Evolutionary conservation across 2,113 vertebrate genomes (phyloP).

Genomic region (Choloepus hoffmanni): DNA sequence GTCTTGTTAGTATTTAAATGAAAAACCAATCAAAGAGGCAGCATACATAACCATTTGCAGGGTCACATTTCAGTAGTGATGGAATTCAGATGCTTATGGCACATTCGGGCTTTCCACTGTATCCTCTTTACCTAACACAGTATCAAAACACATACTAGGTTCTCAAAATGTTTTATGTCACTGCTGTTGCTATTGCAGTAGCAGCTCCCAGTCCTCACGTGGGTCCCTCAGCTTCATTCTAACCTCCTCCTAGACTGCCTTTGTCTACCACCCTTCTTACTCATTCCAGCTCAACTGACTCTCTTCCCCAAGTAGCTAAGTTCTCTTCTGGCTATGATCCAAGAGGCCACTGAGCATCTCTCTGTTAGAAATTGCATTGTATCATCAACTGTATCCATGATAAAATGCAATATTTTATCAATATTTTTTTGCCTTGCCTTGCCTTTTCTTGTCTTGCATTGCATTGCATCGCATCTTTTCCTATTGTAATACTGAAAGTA

Average conservation of each 20-base stretch:
- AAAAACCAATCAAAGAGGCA: background rate
- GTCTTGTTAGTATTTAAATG: background rate
- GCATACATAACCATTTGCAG: background rate
- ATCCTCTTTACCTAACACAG: too few relatives aligned
- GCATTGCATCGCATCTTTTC: background rate
- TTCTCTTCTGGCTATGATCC: background rate
- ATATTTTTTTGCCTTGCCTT: too few relatives aligned
- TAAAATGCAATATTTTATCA: background rate
- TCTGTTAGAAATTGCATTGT: background rate
- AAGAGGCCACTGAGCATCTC: too few relatives aligned
- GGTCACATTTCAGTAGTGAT: background rate
- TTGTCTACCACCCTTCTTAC: background rate
- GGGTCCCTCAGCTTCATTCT: background rate
- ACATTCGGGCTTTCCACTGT: background rate
- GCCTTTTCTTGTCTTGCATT: too few relatives aligned
- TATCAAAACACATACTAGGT: background rate
- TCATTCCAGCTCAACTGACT: background rate
- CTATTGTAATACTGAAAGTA: background rate
- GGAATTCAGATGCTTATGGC: background rate
- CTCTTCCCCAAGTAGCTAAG: background rate
- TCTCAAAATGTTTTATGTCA: background rate
- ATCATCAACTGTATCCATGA: background rate
- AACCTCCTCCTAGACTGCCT: background rate
- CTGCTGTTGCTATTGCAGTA: background rate
- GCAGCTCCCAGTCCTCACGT: background rate